phyloP scores from a whole-genome alignment of 2,113 vertebrate genomes.

The Hylia prasina region DNA sequence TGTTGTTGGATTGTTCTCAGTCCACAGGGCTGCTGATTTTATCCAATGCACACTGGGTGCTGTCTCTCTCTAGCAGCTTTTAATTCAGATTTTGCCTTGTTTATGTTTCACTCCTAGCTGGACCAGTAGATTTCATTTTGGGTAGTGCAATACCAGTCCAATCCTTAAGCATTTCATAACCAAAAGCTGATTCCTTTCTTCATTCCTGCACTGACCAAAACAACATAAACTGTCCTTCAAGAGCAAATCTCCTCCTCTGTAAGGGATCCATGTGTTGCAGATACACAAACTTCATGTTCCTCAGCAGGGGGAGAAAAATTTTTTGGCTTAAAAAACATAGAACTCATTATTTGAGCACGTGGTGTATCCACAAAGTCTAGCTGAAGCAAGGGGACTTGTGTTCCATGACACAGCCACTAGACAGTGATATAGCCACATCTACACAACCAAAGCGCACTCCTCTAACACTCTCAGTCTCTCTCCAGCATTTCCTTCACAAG shows the following conservation, averaged over 20 bases:
- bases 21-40: slow-evolving; percentile 45
- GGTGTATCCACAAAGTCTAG: slow-evolving; percentile 18
- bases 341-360: background rate
- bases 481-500: background rate
- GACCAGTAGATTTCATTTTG: background rate
- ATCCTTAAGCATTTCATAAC: background rate
- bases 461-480: background rate
- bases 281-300: background rate
- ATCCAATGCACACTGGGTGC: background rate
- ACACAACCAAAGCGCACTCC: background rate
- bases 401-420: slow-evolving; percentile 49
- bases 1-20: slow-evolving; percentile 66
- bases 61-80: slow-evolving; percentile 20
- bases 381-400: background rate
- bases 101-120: slow-evolving; percentile 9
- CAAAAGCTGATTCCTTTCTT: background rate
- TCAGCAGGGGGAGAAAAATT: slow-evolving; percentile 33
- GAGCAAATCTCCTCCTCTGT: slow-evolving; percentile 1
- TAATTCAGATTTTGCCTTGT: slow-evolving; percentile 51
- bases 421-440: slow-evolving; percentile 57
- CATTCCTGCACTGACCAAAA: background rate
- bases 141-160: background rate
- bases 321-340: background rate
- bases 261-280: background rate
- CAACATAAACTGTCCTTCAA: background rate